Conservation (phyloP, 2,113 vertebrate species). For the Orthonyx spaldingii region DNA sequence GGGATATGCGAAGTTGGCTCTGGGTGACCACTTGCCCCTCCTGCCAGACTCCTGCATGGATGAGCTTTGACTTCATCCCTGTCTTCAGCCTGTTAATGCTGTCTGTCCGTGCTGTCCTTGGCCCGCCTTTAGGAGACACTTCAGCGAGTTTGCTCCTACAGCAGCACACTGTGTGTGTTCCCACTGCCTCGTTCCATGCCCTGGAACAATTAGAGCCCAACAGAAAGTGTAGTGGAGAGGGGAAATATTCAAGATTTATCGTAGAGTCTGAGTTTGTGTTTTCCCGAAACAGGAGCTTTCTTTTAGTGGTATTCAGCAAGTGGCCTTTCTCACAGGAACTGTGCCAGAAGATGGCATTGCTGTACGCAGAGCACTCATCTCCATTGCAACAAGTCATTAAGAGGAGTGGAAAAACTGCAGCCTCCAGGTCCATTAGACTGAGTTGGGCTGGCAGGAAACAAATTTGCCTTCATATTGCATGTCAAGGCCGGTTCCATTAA, state of each 20-base stretch:
- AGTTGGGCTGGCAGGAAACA: constrained; percentile 39
- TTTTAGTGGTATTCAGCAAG: constrained; percentile 9
- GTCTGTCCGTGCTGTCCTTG: accelerated
- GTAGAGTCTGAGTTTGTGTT: neutral
- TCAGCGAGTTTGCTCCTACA: neutral
- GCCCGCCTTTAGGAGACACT: neutral
- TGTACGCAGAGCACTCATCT: constrained; percentile 24
- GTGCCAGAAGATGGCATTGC: constrained; percentile 69
- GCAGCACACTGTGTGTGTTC: neutral
- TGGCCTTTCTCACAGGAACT: constrained; percentile 61
- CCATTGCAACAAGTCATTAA: constrained; percentile 51
- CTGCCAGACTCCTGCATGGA: neutral
- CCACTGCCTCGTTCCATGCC: neutral
- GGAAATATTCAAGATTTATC: constrained; percentile 3
- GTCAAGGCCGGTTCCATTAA: constrained; percentile 28
- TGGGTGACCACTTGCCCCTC: neutral
- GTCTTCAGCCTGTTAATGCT: neutral
- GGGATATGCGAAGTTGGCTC: neutral
- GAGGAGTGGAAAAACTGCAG: constrained; percentile 33
- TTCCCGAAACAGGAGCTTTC: constrained; percentile 26
- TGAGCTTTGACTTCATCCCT: neutral
- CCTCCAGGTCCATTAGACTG: constrained; percentile 43
- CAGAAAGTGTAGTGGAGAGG: neutral
- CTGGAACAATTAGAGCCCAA: neutral
- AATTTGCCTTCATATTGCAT: neutral